Conservation (phyloP, 2,113 vertebrate genomes). For the Mesocricetus auratus region DNA sequence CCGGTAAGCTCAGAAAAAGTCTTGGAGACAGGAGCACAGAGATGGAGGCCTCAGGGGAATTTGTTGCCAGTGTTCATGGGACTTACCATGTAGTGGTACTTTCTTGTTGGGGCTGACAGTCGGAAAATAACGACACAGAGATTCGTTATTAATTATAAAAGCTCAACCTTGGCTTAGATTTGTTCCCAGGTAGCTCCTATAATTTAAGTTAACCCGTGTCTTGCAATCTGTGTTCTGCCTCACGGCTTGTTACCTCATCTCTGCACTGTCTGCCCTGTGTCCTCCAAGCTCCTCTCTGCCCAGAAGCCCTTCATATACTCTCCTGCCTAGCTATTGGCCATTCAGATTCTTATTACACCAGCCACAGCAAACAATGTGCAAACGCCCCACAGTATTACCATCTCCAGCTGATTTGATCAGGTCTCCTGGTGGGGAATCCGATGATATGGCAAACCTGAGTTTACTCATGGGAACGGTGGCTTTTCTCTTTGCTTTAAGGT, state of each 20-base stretch:
- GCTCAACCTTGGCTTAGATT: background rate
- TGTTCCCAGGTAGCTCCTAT: background rate
- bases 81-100: background rate
- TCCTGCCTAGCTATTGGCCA: background rate
- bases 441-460: background rate
- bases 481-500: conserved; percentile 11
- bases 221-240: background rate
- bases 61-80: background rate
- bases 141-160: background rate
- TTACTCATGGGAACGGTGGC: background rate
- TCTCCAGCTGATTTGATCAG: background rate
- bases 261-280: background rate
- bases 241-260: background rate
- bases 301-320: background rate
- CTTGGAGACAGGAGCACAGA: background rate
- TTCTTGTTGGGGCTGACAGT: background rate
- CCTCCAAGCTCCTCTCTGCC: background rate
- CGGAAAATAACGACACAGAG: background rate
- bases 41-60: background rate
- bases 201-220: background rate
- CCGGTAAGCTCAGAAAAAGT: background rate
- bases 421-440: conserved; percentile 36
- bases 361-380: background rate
- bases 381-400: background rate
- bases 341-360: background rate